A percentile compares a stretch with the other conserved stretches of the same genome.
Conservation (phyloP, 2,888 invertebrate genomes). For the Athalia rosae region DNA sequence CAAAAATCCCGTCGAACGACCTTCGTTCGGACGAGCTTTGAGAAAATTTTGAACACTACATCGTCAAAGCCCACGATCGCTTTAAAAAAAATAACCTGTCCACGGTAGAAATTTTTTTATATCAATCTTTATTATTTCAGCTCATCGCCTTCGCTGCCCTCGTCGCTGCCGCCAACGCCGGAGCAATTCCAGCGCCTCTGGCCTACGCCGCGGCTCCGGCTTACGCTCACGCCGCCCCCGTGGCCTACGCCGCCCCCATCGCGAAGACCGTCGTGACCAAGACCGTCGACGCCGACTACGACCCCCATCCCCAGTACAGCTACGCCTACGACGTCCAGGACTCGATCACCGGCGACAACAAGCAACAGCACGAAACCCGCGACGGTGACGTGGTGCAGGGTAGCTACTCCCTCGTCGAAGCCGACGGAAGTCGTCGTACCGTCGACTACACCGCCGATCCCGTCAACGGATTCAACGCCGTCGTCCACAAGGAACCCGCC, state of each 20-base stretch:
- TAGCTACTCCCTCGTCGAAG: slow-evolving; percentile 59
- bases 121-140: slow-evolving; percentile 64
- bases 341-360: slow-evolving; percentile 59
- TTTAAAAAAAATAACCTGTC: neutral
- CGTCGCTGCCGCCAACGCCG: slow-evolving; percentile 75
- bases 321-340: slow-evolving; percentile 62
- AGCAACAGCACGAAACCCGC: slow-evolving; percentile 60
- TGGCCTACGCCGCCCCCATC: slow-evolving; percentile 76
- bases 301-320: slow-evolving; percentile 63
- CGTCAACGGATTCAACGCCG: slow-evolving; percentile 62
- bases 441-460: slow-evolving; percentile 62
- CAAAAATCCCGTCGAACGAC: no score
- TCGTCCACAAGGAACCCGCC: slow-evolving; percentile 61
- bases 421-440: slow-evolving; percentile 58
- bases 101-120: neutral
- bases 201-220: slow-evolving; percentile 75
- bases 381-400: slow-evolving; percentile 62
- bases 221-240: slow-evolving; percentile 83
- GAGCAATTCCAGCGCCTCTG: slow-evolving; percentile 67
- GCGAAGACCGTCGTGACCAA: slow-evolving; percentile 57
- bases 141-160: slow-evolving; percentile 72
- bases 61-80: neutral
- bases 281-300: slow-evolving; percentile 58
- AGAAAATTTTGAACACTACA: neutral
- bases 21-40: no score